A percentile compares a stretch with the other conserved stretches of the same genome.
Conservation (phyloP, 2,888 invertebrate genomes). For the Patella caerulea region DNA sequence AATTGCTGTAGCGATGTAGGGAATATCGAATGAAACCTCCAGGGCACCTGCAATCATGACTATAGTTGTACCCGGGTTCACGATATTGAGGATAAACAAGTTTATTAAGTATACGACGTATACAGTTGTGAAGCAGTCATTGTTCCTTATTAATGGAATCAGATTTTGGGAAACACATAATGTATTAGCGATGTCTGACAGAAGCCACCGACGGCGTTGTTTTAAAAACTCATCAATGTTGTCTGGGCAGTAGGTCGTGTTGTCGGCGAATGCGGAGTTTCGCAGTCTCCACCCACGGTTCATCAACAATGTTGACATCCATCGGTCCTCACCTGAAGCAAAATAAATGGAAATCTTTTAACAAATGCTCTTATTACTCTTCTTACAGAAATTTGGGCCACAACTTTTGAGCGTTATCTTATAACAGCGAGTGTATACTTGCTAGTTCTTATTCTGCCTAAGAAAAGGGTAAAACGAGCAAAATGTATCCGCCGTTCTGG, state of each 20-base stretch:
- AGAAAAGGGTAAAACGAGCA: too few relatives aligned
- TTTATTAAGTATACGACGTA: slow-evolving; percentile 49
- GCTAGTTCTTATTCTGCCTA: too few relatives aligned
- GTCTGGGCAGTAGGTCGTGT: slow-evolving; percentile 53
- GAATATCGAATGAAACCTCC: slow-evolving; percentile 47
- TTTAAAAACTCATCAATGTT: slow-evolving; percentile 52
- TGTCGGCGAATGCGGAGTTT: slow-evolving; percentile 52
- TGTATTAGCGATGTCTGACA: slow-evolving; percentile 52
- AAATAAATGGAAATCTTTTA: not conserved
- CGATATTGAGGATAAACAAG: slow-evolving; percentile 51
- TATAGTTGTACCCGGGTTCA: slow-evolving; percentile 51
- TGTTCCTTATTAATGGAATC: slow-evolving; percentile 43
- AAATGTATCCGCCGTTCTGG: too few relatives aligned
- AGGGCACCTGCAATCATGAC: slow-evolving; percentile 50
- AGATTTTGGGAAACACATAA: slow-evolving; percentile 50
- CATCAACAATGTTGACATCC: slow-evolving; percentile 60
- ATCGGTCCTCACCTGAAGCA: slow-evolving; percentile 51
- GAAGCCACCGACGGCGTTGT: slow-evolving; percentile 52
- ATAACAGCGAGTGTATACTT: not conserved
- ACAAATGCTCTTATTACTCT: too few relatives aligned
- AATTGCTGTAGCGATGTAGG: slow-evolving; percentile 43
- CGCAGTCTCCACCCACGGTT: slow-evolving; percentile 52
- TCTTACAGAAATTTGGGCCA: too few relatives aligned
- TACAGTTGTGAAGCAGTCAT: slow-evolving; percentile 48
- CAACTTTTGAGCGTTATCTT: not conserved